Evolutionary conservation across 2,113 vertebrate genomes (phyloP), one percentile per base, ranked within the genome.

Genomic region (Montifringilla adamsi): DNA sequence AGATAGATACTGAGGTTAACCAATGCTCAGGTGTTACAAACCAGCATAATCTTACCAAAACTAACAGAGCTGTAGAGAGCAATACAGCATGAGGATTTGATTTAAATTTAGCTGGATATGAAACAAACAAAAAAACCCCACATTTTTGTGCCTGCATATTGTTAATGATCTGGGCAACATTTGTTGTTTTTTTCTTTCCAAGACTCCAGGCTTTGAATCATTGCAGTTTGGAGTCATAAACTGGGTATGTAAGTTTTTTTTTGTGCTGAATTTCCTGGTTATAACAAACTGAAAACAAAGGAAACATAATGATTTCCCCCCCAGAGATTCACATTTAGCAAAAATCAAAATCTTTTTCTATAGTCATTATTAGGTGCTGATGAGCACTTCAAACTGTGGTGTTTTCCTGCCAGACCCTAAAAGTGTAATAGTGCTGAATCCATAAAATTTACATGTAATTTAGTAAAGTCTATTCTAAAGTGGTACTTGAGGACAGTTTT

Each of bases 401-500:
- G 68, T 92, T 96, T 96, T 96, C 89, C 93, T 97, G 76, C 68
- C 95, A 94, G 90, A 93, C 64, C 94, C 94, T 96, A 83, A 80
- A 97, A 97, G 66, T 96, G 73, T 90, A 84, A 91, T 88, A 92
- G 59, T 85, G 84, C 94, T 96, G 90, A 94, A 95, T 97, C 91
- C 91, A 68, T 87, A 79, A 87, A 95, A 97, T 97, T 91, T 92
- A 94, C 84, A 90, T 95, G 80, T 80, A 93, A 97, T 97, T 97
- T 96, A 89, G 93, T 97, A 88, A 94, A 79, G 83, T 94, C 92
- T 79, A 7, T 80, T 96, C 84, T 94, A 47, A 96, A 97, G 94
- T 97, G 95, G 93, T 93, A 73, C 96, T 98, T 97, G 15, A 96
- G 95, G 95, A 93, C 85, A 89, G 59, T 84, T 96, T 86, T 95